A percentile compares a stretch with the other conserved stretches of the same genome.
These are phyloP conservation scores for Dryadula phaetusa DNA, from an alignment of 2,888 invertebrate species.

Conservation along the genomic window DNA sequence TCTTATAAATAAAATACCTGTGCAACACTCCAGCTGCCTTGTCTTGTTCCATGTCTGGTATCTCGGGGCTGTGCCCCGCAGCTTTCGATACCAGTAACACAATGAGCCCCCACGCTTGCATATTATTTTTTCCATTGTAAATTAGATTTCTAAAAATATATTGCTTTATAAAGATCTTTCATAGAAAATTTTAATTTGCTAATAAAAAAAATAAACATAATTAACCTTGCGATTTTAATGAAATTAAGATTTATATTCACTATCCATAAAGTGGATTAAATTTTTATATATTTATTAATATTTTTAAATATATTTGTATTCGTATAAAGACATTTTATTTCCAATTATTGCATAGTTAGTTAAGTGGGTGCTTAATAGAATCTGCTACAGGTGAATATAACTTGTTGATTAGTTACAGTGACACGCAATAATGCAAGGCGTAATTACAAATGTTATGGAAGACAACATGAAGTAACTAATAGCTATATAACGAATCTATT, in stretches of 20 bases:
- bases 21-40: slow-evolving; percentile 93
- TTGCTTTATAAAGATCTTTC: not conserved
- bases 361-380: not conserved
- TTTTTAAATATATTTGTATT: too few species aligned
- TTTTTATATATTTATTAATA: too few species aligned
- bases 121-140: slow-evolving; percentile 96
- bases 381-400: slow-evolving; percentile 16
- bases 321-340: too few species aligned
- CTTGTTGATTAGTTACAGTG: slow-evolving; percentile 17
- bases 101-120: slow-evolving; percentile 97
- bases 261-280: too few species aligned
- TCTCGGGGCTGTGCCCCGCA: slow-evolving; percentile 91
- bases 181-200: too few species aligned
- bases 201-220: too few species aligned
- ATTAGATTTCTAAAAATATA: slow-evolving; percentile 88
- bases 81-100: slow-evolving; percentile 96
- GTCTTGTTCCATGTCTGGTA: slow-evolving; percentile 93
- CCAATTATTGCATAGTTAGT: not conserved
- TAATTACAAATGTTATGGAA: slow-evolving; percentile 20
- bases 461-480: slow-evolving; percentile 17
- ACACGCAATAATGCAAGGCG: slow-evolving; percentile 24
- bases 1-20: too few species aligned
- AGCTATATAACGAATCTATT: slow-evolving; percentile 11
- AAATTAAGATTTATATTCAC: too few species aligned
- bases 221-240: too few species aligned